Percentiles rank a stretch among this genome's conserved stretches.
Evolutionary conservation across 37 sponge, comb jelly and placozoan genomes (phyloP).

Genomic region (Cliona cf. orientalis): DNA sequence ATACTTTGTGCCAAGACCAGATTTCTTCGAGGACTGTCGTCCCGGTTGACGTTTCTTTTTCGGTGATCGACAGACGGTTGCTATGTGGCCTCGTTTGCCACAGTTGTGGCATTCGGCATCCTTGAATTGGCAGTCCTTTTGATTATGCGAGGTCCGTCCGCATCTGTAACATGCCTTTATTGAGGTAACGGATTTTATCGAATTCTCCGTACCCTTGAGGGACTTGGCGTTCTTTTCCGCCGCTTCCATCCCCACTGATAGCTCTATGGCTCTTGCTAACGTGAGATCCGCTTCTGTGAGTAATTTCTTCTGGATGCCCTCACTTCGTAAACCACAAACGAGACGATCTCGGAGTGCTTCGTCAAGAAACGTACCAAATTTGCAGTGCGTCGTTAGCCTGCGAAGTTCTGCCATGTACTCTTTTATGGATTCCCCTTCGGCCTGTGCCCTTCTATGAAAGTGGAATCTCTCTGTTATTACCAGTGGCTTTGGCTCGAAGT

Average conservation of each 20-base stretch:
- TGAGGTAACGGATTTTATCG: too few species aligned
- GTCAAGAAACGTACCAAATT: not conserved
- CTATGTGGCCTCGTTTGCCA: not conserved
- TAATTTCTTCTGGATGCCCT: not conserved
- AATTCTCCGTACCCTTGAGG: not conserved
- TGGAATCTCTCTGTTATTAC: not conserved
- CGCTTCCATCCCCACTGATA: conserved; percentile 7
- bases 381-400: not conserved
- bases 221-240: conserved; percentile 9
- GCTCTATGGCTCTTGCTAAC: conserved; percentile 2
- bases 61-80: not conserved
- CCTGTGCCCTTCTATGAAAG: not conserved
- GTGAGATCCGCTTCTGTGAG: conserved; percentile 5
- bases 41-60: not conserved
- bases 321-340: conserved; percentile 15
- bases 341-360: conserved; percentile 30
- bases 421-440: not conserved
- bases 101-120: not conserved
- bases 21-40: not conserved
- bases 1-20: too few species aligned
- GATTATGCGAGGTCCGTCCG: not conserved
- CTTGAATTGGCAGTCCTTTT: not conserved
- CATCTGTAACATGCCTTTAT: not conserved
- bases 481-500: conserved; percentile 4
- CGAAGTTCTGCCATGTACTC: not conserved